phyloP scores from a whole-genome alignment of 2,113 vertebrate genomes.

The Chaetops frenatus region DNA sequence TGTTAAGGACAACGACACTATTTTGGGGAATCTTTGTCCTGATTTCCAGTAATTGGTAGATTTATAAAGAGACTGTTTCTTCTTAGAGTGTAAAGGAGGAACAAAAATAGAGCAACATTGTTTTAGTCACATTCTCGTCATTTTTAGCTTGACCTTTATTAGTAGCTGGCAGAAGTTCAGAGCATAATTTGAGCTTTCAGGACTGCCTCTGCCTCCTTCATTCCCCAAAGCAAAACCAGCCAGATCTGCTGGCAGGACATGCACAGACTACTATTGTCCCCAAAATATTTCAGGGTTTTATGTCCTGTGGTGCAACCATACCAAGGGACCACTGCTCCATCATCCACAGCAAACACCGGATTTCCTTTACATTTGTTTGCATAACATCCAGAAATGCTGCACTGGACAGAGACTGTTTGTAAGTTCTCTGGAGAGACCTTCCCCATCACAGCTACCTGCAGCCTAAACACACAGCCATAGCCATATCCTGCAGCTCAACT shows the following conservation, averaged over 20 bases:
- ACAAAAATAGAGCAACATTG: neutral
- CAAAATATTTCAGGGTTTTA: neutral
- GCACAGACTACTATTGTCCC: rapidly evolving
- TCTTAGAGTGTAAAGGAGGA: neutral
- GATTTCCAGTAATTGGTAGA: neutral
- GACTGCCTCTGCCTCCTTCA: neutral
- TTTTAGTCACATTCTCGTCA: neutral
- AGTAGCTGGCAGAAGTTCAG: neutral
- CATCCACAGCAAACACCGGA: neutral
- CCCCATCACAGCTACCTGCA: neutral
- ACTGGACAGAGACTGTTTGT: too few relatives aligned
- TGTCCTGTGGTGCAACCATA: neutral
- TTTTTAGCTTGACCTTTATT: neutral
- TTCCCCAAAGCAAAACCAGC: neutral
- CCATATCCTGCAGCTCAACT: neutral
- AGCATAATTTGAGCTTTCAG: neutral
- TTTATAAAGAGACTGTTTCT: neutral
- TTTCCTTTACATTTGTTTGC: neutral
- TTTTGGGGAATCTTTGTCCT: neutral
- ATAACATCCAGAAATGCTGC: neutral
- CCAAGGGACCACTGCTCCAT: neutral
- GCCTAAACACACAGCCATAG: neutral
- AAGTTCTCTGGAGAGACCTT: neutral
- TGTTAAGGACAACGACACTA: neutral
- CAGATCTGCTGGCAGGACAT: neutral